phyloP scores from a whole-genome alignment of 2,888 invertebrate species.

The Heliconius hortense region DNA sequence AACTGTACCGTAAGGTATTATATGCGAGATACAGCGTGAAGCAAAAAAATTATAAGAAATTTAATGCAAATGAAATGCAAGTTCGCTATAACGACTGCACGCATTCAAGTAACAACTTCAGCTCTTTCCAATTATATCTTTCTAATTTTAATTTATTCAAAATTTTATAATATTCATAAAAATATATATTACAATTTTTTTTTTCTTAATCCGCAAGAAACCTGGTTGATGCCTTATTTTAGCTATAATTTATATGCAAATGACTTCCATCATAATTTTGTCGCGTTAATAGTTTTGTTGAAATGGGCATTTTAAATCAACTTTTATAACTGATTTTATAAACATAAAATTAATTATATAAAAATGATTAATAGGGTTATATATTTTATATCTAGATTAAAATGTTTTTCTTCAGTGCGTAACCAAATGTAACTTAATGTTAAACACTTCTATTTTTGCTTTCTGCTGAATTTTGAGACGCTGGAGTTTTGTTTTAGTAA shows the following conservation, averaged over 20 bases:
- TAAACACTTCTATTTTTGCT: too few species aligned
- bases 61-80: too few species aligned
- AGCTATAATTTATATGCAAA: slow-evolving; percentile 45
- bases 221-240: slow-evolving; percentile 30
- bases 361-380: too few species aligned
- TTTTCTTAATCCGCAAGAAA: slow-evolving; percentile 31
- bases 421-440: too few species aligned
- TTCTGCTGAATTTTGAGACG: too few species aligned
- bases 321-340: not conserved
- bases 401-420: too few species aligned
- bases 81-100: not conserved
- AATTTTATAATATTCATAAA: not conserved
- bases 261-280: slow-evolving; percentile 40
- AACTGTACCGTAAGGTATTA: not conserved
- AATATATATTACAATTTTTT: not conserved
- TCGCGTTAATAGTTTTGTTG: slow-evolving; percentile 35
- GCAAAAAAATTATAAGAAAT: not conserved
- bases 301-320: not conserved
- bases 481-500: too few species aligned
- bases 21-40: not conserved
- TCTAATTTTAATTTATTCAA: not conserved
- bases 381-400: too few species aligned
- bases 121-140: not conserved
- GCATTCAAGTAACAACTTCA: not conserved
- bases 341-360: not conserved